Evolutionary conservation across 2,888 invertebrate species (phyloP).

Genomic region (Peribatodes rhomboidaria): DNA sequence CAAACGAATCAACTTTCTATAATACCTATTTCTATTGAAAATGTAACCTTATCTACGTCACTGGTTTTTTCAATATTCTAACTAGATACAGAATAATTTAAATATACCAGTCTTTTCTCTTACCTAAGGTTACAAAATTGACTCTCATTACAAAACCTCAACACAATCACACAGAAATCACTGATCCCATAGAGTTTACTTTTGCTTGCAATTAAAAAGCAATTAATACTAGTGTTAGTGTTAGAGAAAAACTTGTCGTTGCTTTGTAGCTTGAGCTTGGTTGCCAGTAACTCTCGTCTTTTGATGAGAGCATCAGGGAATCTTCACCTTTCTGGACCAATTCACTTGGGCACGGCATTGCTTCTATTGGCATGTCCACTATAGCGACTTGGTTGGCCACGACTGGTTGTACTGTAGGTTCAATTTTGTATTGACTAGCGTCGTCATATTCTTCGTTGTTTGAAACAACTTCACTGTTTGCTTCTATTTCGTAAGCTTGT

Average conservation of each 20-base stretch:
- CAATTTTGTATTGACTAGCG: conserved; percentile 62
- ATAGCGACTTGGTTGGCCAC: conserved; percentile 64
- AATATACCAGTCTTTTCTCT: conserved; percentile 78
- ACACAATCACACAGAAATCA: conserved; percentile 44
- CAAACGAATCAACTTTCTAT: background rate
- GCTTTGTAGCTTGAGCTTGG: conserved; percentile 60
- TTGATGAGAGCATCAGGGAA: conserved; percentile 78
- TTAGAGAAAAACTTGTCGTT: conserved; percentile 57
- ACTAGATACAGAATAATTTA: conserved; percentile 62
- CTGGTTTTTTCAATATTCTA: conserved; percentile 43
- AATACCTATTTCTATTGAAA: conserved; percentile 21
- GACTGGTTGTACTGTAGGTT: conserved; percentile 64
- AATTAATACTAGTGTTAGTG: conserved; percentile 58
- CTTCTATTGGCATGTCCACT: conserved; percentile 68
- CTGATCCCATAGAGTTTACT: conserved; percentile 41
- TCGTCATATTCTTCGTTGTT: conserved; percentile 67
- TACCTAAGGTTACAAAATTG: conserved; percentile 57
- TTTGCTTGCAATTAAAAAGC: conserved; percentile 46
- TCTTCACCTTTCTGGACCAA: conserved; percentile 72
- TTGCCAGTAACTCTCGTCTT: conserved; percentile 76
- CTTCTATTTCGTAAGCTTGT: conserved; percentile 60
- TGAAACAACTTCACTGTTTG: conserved; percentile 55
- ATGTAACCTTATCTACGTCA: conserved; percentile 39
- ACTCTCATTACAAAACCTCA: conserved; percentile 33
- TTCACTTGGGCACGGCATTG: conserved; percentile 69